These are phyloP conservation scores for Pyrgus malvae DNA, from an alignment of 2,888 invertebrate species.

Conservation along the genomic window DNA sequence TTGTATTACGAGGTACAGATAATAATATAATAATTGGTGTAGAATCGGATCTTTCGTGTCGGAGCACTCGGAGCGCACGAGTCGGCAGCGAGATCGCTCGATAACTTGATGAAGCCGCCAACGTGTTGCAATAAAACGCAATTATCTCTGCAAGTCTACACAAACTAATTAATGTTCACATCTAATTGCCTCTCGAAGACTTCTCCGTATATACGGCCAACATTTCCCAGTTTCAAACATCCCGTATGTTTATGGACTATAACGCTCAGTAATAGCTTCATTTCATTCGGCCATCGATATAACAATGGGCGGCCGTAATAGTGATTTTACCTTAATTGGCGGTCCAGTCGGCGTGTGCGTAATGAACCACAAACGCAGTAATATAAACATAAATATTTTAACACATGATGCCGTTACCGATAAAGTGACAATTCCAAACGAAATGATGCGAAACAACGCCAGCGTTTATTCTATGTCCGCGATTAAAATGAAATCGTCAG, in stretches of 20 bases:
- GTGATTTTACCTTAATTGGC: constrained; percentile 41
- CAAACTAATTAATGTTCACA: constrained; percentile 45
- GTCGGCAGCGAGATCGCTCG: constrained; percentile 12
- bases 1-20: constrained; percentile 1
- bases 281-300: constrained; percentile 39
- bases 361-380: constrained; percentile 37
- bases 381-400: constrained; percentile 36
- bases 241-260: constrained; percentile 24
- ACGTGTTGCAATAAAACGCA: constrained; percentile 51
- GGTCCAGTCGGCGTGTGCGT: constrained; percentile 35
- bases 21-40: constrained; percentile 17
- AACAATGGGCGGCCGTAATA: constrained; percentile 36
- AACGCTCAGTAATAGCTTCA: constrained; percentile 32
- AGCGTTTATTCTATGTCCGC: constrained; percentile 14
- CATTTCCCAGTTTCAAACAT: not conserved
- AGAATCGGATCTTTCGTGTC: constrained; percentile 21
- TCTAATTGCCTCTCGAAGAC: constrained; percentile 42
- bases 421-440: constrained; percentile 13
- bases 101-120: constrained; percentile 40
- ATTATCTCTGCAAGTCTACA: constrained; percentile 49
- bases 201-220: not conserved
- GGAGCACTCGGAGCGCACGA: constrained; percentile 14
- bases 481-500: not conserved
- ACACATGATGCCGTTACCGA: constrained; percentile 25
- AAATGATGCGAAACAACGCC: constrained; percentile 20